Percentiles rank a stretch among this genome's conserved stretches.
Evolutionary conservation across 2,888 invertebrate genomes (phyloP).

Genomic region (Tipula confusa): DNA sequence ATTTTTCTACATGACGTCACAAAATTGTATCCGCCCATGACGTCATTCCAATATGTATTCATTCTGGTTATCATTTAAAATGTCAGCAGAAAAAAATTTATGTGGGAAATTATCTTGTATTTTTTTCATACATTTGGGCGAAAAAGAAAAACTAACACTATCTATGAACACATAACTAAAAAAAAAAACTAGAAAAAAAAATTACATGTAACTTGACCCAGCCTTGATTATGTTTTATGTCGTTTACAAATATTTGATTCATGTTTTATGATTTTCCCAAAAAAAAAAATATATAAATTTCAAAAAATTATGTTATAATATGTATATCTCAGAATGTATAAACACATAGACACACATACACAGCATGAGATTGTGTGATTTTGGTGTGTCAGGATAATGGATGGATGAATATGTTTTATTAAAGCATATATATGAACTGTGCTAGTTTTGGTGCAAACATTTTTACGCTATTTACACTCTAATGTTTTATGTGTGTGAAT

Average conservation of each 20-base stretch:
- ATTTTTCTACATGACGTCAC: not conserved
- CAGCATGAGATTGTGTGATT: not conserved
- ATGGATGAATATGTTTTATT: not conserved
- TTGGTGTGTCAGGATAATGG: not conserved
- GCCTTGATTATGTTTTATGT: slow-evolving; percentile 12
- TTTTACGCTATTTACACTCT: too few relatives aligned
- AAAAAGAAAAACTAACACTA: not conserved
- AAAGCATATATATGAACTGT: too few relatives aligned
- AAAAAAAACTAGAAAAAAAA: not conserved
- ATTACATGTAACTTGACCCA: slow-evolving; percentile 20
- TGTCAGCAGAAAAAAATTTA: not conserved
- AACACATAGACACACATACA: too few relatives aligned
- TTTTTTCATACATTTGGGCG: not conserved
- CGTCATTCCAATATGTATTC: not conserved
- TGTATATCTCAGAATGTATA: not conserved
- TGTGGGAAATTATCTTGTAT: not conserved
- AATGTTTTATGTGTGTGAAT: too few relatives aligned
- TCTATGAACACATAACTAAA: not conserved
- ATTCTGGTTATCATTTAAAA: slow-evolving; percentile 5
- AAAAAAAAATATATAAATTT: not conserved
- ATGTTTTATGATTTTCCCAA: not conserved
- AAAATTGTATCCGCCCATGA: not conserved
- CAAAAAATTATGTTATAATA: not conserved
- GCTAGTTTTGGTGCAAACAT: too few relatives aligned
- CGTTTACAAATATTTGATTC: slow-evolving; percentile 25